Percentiles rank a stretch among this genome's conserved stretches.
Conservation (phyloP, 2,888 invertebrate genomes). For the Ptilodon capucinus region DNA sequence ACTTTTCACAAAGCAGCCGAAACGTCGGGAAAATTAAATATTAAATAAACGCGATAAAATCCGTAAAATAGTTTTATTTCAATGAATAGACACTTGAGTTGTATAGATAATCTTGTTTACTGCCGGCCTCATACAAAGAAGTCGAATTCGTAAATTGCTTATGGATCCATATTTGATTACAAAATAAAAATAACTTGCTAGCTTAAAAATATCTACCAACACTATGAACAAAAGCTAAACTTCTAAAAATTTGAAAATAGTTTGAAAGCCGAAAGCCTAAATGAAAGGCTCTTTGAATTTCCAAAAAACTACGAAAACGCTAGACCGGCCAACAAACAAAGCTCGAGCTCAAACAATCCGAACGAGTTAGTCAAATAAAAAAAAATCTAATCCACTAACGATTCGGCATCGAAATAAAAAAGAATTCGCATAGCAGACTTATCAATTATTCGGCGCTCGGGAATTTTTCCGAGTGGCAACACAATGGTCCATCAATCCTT, state of each 20-base stretch:
- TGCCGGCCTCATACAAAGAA: too few species aligned
- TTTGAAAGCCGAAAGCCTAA: not conserved
- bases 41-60: too few species aligned
- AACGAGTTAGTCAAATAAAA: conserved; percentile 30
- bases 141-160: too few species aligned
- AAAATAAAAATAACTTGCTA: too few species aligned
- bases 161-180: too few species aligned
- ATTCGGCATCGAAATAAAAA: conserved; percentile 51
- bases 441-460: conserved; percentile 68
- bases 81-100: too few species aligned
- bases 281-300: conserved; percentile 17
- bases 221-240: not conserved
- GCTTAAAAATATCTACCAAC: too few species aligned
- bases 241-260: not conserved
- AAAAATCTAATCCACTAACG: conserved; percentile 60
- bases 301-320: conserved; percentile 31
- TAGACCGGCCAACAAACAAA: conserved; percentile 39
- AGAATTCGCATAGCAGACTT: conserved; percentile 44
- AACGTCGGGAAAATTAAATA: too few species aligned
- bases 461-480: conserved; percentile 68
- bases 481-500: conserved; percentile 76
- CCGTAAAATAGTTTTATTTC: too few species aligned
- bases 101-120: too few species aligned
- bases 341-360: conserved; percentile 32
- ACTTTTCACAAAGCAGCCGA: too few species aligned